phyloP scores from a whole-genome alignment of 2,888 invertebrate species.

The Alitta virens region DNA sequence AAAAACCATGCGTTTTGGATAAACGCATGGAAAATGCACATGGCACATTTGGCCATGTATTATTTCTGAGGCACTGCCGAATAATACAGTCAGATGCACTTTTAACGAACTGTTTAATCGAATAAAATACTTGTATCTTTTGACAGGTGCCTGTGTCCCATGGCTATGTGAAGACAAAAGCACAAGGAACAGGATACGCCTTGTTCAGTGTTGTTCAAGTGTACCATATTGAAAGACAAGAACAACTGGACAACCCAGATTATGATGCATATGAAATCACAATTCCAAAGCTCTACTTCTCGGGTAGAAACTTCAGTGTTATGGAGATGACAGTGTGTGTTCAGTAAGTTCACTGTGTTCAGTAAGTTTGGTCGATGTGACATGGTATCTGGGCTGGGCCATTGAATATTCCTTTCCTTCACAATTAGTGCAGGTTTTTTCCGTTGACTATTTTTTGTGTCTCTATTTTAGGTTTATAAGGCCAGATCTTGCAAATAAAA shows the following conservation, averaged over 20 bases:
- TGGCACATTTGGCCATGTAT: too few relatives aligned
- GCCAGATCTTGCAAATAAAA: slow-evolving; percentile 73
- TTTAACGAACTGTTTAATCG: too few relatives aligned
- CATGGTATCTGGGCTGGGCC: neutral
- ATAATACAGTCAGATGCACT: too few relatives aligned
- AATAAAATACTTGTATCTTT: too few relatives aligned
- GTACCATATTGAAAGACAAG: slow-evolving; percentile 2
- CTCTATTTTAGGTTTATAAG: slow-evolving; percentile 71
- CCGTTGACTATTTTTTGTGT: neutral
- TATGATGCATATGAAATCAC: slow-evolving; percentile 10
- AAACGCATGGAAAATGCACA: too few relatives aligned
- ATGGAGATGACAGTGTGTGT: slow-evolving; percentile 17
- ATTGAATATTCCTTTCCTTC: slow-evolving; percentile 3
- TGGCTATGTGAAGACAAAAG: slow-evolving; percentile 26
- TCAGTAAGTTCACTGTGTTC: too few relatives aligned
- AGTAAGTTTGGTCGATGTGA: too few relatives aligned
- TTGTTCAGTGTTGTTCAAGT: slow-evolving; percentile 22
- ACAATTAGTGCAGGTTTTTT: too few relatives aligned
- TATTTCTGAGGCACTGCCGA: too few relatives aligned
- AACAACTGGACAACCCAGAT: slow-evolving; percentile 12
- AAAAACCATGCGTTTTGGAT: too few relatives aligned
- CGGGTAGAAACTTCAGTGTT: slow-evolving; percentile 17
- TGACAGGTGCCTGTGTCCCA: slow-evolving; percentile 21
- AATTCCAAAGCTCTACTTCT: slow-evolving; percentile 8
- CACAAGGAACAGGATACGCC: slow-evolving; percentile 31